phyloP scores from a whole-genome alignment of 1,140 invertebrate species.

The Diabrotica undecimpunctata region DNA sequence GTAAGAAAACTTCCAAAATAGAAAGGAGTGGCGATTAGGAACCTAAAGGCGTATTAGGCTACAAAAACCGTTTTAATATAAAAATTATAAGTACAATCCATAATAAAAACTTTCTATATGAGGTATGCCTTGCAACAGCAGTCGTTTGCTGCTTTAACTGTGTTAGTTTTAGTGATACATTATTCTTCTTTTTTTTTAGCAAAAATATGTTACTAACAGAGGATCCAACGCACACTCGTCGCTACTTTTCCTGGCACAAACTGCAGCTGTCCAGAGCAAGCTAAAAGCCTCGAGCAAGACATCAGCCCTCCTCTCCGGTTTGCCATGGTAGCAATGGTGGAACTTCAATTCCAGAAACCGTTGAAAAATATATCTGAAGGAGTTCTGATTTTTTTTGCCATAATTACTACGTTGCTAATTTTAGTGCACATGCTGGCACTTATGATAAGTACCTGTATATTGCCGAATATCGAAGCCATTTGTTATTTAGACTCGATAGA shows the following conservation, averaged over 20 bases:
- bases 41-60: too few relatives aligned
- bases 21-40: too few relatives aligned
- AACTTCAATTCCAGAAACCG: constrained; percentile 37
- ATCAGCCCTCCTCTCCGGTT: constrained; percentile 91
- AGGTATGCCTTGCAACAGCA: too few relatives aligned
- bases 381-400: constrained; percentile 88
- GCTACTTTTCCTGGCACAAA: constrained; percentile 85
- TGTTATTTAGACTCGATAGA: constrained; percentile 82
- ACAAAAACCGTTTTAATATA: too few relatives aligned
- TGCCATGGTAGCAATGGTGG: constrained; percentile 93
- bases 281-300: constrained; percentile 96
- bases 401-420: constrained; percentile 93
- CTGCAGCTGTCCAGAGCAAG: constrained; percentile 92
- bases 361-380: constrained; percentile 54
- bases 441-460: constrained; percentile 98
- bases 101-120: too few relatives aligned
- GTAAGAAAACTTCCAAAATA: too few relatives aligned
- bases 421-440: constrained; percentile 96
- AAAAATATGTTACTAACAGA: constrained; percentile 64
- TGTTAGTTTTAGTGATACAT: not conserved
- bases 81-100: too few relatives aligned
- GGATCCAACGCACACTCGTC: constrained; percentile 74
- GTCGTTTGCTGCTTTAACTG: too few relatives aligned
- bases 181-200: not conserved
- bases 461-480: constrained; percentile 89